Base-by-base conservation (phyloP, 1,140 invertebrate genomes). In the Brachionus rotundiformis region DNA sequence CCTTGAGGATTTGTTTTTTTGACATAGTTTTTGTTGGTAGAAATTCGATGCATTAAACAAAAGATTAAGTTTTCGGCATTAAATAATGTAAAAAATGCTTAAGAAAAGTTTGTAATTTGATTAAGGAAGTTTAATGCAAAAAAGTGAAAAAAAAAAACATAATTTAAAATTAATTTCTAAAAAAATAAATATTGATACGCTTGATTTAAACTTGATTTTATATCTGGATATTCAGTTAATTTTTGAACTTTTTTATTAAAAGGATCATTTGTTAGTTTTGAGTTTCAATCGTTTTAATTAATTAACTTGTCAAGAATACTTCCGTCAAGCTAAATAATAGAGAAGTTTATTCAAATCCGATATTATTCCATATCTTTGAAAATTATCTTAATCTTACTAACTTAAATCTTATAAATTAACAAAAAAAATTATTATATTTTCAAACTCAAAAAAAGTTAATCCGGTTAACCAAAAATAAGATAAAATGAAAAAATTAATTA, bases 21-120 rank as follows among this genome's bases (percentile, higher is more conserved):
- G 47, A 54, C 47, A 54, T 54, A 54, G 47, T 54, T 54, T 54
- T 54, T 54, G 47, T 54, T 54, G 47, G 23, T 54, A 54, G 47
- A 54, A 54, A 54, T 54, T 54, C 6, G 47, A 54, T 54, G 47
- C 47, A 54, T 54, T 19, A 54, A 54, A 25, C 47, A 25, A 54
- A 41, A 54, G 19, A 54, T 54, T 54, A 54, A 54, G 47, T 54
- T 54, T 54, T 54, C 47, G 47, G 47, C 47, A 54, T 19, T 1
- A 54, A 54, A 54, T 54, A 54, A 54, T 54, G 47, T 54, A 54
- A 54, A 54, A 54, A 54, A 54, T 54, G 23, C 47, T 54, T 19
- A 19, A 54, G 19, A 54, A 16, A 5, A 54, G 6, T 54, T 54
- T 54, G 47, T 54, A 54, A 54, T 19, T 54, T 19, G 47, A 54